phyloP scores from a whole-genome alignment of 2,797 vertebrate species.

The Hydrophis major region DNA sequence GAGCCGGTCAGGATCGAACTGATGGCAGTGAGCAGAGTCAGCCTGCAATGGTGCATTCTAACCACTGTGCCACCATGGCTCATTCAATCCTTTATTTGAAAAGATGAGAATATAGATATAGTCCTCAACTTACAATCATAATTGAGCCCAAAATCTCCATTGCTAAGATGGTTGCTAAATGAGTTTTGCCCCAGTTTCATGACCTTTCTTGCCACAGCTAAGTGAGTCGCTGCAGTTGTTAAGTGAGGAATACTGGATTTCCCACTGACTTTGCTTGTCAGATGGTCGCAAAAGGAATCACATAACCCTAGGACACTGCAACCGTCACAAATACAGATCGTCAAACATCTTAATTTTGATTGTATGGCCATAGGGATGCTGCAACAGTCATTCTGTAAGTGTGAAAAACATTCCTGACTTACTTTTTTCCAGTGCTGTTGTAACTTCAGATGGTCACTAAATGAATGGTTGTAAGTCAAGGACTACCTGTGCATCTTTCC shows the following conservation, averaged over 20 bases:
- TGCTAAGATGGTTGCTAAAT: neutral
- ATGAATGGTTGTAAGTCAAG: neutral
- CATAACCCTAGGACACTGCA: neutral
- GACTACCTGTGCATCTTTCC: neutral
- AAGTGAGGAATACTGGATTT: neutral
- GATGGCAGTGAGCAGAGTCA: no score
- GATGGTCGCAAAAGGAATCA: neutral
- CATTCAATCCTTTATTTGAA: neutral
- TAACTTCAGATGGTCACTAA: neutral
- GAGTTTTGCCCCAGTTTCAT: neutral
- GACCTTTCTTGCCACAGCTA: neutral
- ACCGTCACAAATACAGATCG: neutral
- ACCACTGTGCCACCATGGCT: accelerated
- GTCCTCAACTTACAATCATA: neutral
- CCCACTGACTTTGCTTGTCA: neutral
- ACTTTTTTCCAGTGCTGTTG: neutral
- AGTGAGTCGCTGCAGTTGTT: neutral
- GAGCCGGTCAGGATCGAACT: no score
- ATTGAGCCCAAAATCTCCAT: neutral
- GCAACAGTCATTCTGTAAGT: no score
- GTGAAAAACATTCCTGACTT: neutral
- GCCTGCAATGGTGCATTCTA: neutral
- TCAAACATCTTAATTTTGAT: neutral
- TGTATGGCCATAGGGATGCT: no score
- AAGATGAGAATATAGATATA: neutral